Evolutionary conservation across 1,140 invertebrate genomes (phyloP), one percentile per base, ranked within the genome.

Genomic region (Listronotus oregonensis): DNA sequence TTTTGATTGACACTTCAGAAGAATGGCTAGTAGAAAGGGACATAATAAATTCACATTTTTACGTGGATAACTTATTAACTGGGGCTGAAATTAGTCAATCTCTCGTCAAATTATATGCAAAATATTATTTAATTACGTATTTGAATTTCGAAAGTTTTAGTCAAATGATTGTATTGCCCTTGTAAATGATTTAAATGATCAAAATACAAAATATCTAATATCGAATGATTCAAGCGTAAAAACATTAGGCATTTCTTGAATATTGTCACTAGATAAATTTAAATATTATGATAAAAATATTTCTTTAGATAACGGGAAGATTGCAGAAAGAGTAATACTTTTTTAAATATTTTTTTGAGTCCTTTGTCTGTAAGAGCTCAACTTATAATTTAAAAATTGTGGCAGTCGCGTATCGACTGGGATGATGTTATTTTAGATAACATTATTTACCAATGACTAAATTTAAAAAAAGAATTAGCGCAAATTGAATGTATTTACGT

Each of bases 41-140:
- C 8, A 71, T 78, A 4, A 75, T 80, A 6, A 46, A 64, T 32
- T 63, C 43, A 0, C 77, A 82, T 74, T 79, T 82, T 59, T 83
- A 82, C 52, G 77, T 82, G 2, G 82, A 84, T 71, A 81, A 83
- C 70, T 21, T 82, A 6, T 43, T 81, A 6, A 77, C 77, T 0
- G 78, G 79, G 1, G 44, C 64, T n/a, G 59, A 81, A 57, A 56
- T 15, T 31, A 7, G 71, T n/a, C 42, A 67, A 42, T 18, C 51
- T 11, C 10, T 58, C 6, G 37, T 51, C 15, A 21, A n/a, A 21
- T 55, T 58, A 12, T 74, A 27, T 52, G n/a, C 0, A 34, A 49
- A 0, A 18, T 75, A 15, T 50, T 77, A 12, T 11, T 12, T 1
- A 17, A 18, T 8, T 69, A 55, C 1, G 67, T 72, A 7, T 75